Conservation (phyloP, 1,140 invertebrate genomes). For the Drosophila erecta region DNA sequence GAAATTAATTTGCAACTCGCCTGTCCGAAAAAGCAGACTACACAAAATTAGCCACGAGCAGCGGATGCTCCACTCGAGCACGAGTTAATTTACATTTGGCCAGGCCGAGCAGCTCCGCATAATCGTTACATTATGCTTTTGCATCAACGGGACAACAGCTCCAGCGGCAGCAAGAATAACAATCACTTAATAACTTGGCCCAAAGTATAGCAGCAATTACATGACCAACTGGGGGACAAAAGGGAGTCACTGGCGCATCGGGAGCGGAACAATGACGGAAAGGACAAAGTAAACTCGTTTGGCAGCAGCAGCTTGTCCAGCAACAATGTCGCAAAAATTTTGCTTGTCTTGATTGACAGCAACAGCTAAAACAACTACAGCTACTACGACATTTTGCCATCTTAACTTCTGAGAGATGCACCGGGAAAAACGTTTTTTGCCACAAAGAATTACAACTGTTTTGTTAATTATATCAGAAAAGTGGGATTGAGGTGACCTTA, state of each 20-base stretch:
- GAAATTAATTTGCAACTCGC: conserved; percentile 63
- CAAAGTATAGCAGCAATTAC: conserved; percentile 75
- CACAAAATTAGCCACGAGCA: conserved; percentile 20
- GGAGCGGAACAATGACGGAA: conserved; percentile 39
- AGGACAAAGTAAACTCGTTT: conserved; percentile 54
- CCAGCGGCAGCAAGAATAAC: conserved; percentile 33
- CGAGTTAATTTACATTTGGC: conserved; percentile 69
- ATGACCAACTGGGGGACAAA: conserved; percentile 45
- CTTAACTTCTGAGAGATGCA: conserved; percentile 17
- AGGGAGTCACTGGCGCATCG: background rate
- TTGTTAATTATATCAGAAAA: no score
- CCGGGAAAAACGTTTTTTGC: background rate
- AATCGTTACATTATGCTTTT: conserved; percentile 76
- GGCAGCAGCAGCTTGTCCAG: conserved; percentile 62
- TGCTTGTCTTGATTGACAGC: conserved; percentile 74
- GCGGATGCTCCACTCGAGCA: background rate
- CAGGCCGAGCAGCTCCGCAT: conserved; percentile 44
- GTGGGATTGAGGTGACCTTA: no score
- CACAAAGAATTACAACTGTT: no score
- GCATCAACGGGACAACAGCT: conserved; percentile 23
- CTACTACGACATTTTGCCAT: conserved; percentile 30
- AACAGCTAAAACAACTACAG: conserved; percentile 42
- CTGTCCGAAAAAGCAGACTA: conserved; percentile 26
- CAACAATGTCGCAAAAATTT: conserved; percentile 71
- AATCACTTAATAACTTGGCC: conserved; percentile 77